Evolutionary conservation across 1,140 invertebrate genomes (phyloP), one percentile per base, ranked within the genome.

Genomic region (Stegodyphus dumicola): DNA sequence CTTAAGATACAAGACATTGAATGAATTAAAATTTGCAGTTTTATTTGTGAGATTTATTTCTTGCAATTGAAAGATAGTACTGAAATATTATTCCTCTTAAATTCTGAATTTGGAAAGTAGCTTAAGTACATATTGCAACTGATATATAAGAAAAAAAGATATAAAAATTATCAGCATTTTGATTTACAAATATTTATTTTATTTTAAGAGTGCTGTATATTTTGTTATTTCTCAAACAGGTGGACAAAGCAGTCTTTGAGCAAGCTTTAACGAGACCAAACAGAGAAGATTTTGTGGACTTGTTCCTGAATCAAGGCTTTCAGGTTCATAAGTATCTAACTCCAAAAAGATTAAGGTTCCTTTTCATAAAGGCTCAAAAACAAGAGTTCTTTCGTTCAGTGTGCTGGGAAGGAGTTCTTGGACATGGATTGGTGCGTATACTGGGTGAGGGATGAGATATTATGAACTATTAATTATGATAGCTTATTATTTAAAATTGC

Each of bases 251-350:
- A 48, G 87, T 91, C 15, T 91, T 92, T 89, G 90, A 91, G 76
- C 88, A 91, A 86, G 90, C 91, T 0, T 84, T 92, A 56, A 76
- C 91, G 17, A 87, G 89, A 85, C 85, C 88, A 15, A 89, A 90
- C 17, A 88, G 91, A 54, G 91, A 92, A 87, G 89, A 90, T 54
- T 92, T 92, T 88, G 89, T 92, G 0, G 90, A 90, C 10, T 75
- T 92, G n/a, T 91, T 92, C 84, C 85, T 92, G 9, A 88, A 90
- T 17, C 89, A 90, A 71, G 90, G 90, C 11, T 90, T 91, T 86
- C 88, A 89, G 79, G 87, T 92, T 67, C 90, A 90, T 77, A 89
- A 89, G 54, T 91, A 89, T 78, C 86, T 91, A 0, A 90, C 86
- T 87, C 90, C 87, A 87, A 89, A 74, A 87, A 64, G 90, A 54